These are phyloP conservation scores for Chymomyza costata DNA, from an alignment of 1,140 invertebrate genomes.

Conservation along the genomic window DNA sequence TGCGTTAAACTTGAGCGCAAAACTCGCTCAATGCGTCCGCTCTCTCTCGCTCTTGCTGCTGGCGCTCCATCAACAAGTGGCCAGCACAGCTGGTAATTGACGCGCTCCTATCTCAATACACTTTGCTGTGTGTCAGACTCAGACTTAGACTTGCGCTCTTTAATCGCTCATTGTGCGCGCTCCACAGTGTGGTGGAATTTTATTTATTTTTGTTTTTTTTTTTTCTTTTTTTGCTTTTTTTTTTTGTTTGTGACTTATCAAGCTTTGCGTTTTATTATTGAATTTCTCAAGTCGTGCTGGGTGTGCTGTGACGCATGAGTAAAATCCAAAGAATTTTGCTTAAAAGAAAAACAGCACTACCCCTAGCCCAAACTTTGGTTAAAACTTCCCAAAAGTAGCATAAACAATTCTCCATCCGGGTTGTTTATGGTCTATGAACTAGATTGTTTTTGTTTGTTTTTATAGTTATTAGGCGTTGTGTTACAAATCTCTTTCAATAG, in stretches of 20 bases:
- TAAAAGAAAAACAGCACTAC: too few relatives aligned
- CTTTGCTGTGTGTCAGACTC: constrained; percentile 47
- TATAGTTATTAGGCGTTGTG: too few relatives aligned
- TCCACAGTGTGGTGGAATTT: constrained; percentile 29
- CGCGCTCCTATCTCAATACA: constrained; percentile 49
- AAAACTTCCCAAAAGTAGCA: too few relatives aligned
- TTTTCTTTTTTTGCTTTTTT: constrained; percentile 16
- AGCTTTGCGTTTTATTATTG: constrained; percentile 57
- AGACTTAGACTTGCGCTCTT: constrained; percentile 22
- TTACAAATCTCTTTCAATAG: too few relatives aligned
- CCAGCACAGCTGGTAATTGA: constrained; percentile 21
- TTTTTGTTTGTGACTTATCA: constrained; percentile 43
- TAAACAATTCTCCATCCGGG: too few relatives aligned
- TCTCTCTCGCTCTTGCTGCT: constrained; percentile 15
- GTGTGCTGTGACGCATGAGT: constrained; percentile 51
- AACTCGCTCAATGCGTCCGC: neutral
- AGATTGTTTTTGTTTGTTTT: too few relatives aligned
- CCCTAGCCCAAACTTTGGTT: too few relatives aligned
- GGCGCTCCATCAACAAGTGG: constrained; percentile 45
- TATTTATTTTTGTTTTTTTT: constrained; percentile 11
- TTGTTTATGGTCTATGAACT: too few relatives aligned
- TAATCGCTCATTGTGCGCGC: constrained; percentile 8
- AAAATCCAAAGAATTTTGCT: constrained; percentile 51
- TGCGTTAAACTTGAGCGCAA: too few relatives aligned
- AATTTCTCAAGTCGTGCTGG: constrained; percentile 46